A percentile compares a stretch with the other conserved stretches of the same genome.
phyloP scores from a whole-genome alignment of 2,113 vertebrate species.

The Tupaia tana region DNA sequence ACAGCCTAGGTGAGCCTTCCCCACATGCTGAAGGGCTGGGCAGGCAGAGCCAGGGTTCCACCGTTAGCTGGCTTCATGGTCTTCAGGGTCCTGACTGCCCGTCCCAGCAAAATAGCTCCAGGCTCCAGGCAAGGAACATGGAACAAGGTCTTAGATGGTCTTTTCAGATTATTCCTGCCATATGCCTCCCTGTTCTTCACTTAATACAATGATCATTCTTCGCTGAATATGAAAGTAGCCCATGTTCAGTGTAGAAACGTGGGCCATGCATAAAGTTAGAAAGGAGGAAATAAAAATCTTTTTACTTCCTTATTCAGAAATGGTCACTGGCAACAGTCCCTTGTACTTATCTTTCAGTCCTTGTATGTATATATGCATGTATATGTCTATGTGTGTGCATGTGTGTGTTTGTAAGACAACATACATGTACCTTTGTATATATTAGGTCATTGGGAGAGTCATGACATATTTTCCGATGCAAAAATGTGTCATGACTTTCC shows the following conservation, averaged over 20 bases:
- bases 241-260: neutral
- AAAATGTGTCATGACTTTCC: no score
- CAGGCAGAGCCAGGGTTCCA: neutral
- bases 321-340: neutral
- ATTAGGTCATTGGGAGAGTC: no score
- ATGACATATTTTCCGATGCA: no score
- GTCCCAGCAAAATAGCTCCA: accelerated
- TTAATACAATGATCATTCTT: neutral
- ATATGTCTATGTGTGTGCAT: neutral
- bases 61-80: neutral
- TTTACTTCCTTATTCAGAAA: neutral
- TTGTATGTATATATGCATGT: neutral
- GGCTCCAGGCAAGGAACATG: accelerated
- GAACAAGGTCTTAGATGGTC: neutral
- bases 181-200: neutral
- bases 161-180: neutral
- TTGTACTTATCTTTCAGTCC: neutral
- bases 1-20: neutral
- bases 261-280: neutral
- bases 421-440: neutral
- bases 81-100: accelerated
- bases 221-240: neutral
- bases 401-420: neutral
- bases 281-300: neutral
- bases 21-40: neutral